A percentile compares a stretch with the other conserved stretches of the same genome.
phyloP scores from a whole-genome alignment of 1,140 invertebrate species.

The Physella acuta region DNA sequence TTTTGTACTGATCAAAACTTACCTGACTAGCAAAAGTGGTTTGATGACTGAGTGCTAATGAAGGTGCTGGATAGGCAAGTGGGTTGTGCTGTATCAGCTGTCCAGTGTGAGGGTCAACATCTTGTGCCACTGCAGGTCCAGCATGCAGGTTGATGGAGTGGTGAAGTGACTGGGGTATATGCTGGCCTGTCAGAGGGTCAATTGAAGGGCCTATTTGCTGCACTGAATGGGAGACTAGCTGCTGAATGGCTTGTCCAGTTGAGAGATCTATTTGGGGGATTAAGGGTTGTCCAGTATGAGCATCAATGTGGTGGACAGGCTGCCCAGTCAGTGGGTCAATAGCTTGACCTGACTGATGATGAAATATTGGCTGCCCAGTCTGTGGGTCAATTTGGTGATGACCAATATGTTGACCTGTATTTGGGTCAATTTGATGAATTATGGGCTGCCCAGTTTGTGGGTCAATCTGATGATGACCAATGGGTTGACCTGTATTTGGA shows the following conservation, averaged over 20 bases:
- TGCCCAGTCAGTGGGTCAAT: constrained; percentile 9
- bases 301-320: constrained; percentile 15
- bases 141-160: background rate
- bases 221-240: background rate
- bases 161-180: background rate
- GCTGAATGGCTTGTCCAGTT: background rate
- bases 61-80: background rate
- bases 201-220: background rate
- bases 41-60: background rate
- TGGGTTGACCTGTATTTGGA: constrained; percentile 6
- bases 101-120: background rate
- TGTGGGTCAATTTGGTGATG: constrained; percentile 8
- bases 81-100: background rate
- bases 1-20: too few species aligned
- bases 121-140: background rate
- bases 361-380: constrained; percentile 8
- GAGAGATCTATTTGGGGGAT: background rate
- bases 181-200: background rate
- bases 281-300: background rate
- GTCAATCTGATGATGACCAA: constrained; percentile 8
- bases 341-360: background rate
- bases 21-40: background rate
- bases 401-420: background rate
- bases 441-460: constrained; percentile 19
- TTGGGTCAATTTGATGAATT: constrained; percentile 11